Evolutionary conservation across 2,888 invertebrate genomes (phyloP).

Genomic region (Hybos culiciformis): DNA sequence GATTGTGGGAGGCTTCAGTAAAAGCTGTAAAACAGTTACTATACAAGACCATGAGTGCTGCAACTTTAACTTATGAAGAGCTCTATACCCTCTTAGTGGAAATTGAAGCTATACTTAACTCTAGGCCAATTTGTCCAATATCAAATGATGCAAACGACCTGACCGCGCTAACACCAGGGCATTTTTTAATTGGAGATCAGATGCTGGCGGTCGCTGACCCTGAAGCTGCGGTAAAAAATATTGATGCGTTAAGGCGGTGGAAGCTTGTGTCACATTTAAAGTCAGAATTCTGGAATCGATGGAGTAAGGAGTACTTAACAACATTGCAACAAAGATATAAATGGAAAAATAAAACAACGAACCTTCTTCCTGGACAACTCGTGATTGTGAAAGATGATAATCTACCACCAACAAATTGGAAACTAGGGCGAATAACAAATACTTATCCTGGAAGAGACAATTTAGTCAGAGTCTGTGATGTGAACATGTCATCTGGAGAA

Average conservation of each 20-base stretch:
- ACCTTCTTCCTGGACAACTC: too few species aligned
- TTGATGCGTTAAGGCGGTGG: too few species aligned
- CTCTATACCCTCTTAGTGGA: constrained; percentile 16
- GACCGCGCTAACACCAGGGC: constrained; percentile 1
- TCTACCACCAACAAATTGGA: too few species aligned
- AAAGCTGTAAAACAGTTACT: not conserved
- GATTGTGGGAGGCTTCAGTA: not conserved
- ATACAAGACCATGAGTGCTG: constrained; percentile 13
- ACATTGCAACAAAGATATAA: too few species aligned
- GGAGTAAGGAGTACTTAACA: not conserved
- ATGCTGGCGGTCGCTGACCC: not conserved
- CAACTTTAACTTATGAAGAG: constrained; percentile 17
- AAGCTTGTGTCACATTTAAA: not conserved
- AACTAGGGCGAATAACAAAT: too few species aligned
- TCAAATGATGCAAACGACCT: constrained; percentile 6
- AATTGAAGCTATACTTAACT: constrained; percentile 17
- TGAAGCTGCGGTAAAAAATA: too few species aligned
- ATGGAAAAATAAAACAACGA: too few species aligned
- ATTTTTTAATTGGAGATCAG: not conserved
- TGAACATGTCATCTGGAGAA: too few species aligned
- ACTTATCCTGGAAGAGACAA: too few species aligned
- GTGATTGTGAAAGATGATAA: too few species aligned
- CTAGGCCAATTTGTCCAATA: constrained; percentile 15
- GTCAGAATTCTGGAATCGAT: not conserved
- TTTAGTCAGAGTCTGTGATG: too few species aligned